Evolutionary conservation across 2,888 invertebrate genomes (phyloP).

Genomic region (Belgica antarctica): DNA sequence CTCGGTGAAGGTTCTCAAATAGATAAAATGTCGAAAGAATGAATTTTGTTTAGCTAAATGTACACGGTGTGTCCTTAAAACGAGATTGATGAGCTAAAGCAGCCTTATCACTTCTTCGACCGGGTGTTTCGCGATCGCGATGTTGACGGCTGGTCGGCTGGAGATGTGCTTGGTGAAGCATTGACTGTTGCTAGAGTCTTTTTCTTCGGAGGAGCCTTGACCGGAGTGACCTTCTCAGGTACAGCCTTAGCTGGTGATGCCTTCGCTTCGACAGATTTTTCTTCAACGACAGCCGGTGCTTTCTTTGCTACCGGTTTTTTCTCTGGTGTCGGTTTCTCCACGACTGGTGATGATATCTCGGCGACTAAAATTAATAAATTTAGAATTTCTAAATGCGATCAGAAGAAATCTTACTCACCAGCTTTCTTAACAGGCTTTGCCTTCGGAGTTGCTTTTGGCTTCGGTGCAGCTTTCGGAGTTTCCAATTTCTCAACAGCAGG

Average conservation of each 20-base stretch:
- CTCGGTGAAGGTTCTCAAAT: too few species aligned
- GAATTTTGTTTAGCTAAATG: slow-evolving; percentile 24
- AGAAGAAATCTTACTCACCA: background rate
- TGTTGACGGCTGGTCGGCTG: background rate
- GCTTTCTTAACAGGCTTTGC: background rate
- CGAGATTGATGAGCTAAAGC: background rate
- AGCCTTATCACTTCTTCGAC: slow-evolving; percentile 41
- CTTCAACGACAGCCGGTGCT: background rate
- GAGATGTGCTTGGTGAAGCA: background rate
- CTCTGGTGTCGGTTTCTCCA: slow-evolving; percentile 37
- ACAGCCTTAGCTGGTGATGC: background rate
- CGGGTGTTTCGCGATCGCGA: slow-evolving; percentile 27
- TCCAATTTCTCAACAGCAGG: slow-evolving; percentile 42
- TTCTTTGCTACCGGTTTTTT: background rate
- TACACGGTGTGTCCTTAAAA: background rate
- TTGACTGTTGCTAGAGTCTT: slow-evolving; percentile 4
- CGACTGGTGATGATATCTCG: background rate
- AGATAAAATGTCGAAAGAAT: slow-evolving; percentile 4
- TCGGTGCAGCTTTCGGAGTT: slow-evolving; percentile 40
- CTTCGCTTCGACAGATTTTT: background rate
- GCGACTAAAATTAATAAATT: background rate
- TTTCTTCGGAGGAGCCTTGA: slow-evolving; percentile 48
- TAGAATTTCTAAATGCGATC: background rate
- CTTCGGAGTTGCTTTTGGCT: background rate
- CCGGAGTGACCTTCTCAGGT: slow-evolving; percentile 37